Evolutionary conservation across 1,140 invertebrate genomes (phyloP).

Genomic region (Papilio xuthus): DNA sequence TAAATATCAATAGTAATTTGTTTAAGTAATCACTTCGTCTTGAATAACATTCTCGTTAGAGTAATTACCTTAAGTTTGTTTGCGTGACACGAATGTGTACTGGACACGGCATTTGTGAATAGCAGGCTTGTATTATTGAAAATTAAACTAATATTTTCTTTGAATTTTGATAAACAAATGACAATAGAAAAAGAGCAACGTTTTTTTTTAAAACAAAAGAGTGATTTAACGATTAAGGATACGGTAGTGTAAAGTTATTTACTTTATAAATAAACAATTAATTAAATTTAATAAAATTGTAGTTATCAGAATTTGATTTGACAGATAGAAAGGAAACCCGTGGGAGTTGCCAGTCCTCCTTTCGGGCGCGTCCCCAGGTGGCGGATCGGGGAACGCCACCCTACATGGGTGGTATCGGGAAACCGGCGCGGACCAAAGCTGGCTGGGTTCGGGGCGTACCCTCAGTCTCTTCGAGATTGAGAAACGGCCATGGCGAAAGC

Average conservation of each 20-base stretch:
- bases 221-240: no score
- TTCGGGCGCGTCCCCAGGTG: slow-evolving; percentile 38
- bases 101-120: background rate
- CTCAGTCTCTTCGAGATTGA: background rate
- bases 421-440: background rate
- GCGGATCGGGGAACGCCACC: slow-evolving; percentile 4
- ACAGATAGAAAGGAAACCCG: no score
- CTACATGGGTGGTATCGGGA: background rate
- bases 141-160: background rate
- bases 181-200: background rate
- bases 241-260: no score
- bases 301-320: no score
- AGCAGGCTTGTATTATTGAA: background rate
- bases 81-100: slow-evolving; percentile 15
- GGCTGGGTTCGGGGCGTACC: background rate
- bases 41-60: slow-evolving; percentile 24
- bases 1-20: slow-evolving; percentile 30
- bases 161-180: background rate
- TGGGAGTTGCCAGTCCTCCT: no score
- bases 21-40: slow-evolving; percentile 23
- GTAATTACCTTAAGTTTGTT: slow-evolving; percentile 24
- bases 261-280: no score
- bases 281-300: no score
- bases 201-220: no score
- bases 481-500: background rate